Base-by-base conservation (phyloP, 2,888 invertebrate genomes). In the Caenorhabditis zanzibari region DNA sequence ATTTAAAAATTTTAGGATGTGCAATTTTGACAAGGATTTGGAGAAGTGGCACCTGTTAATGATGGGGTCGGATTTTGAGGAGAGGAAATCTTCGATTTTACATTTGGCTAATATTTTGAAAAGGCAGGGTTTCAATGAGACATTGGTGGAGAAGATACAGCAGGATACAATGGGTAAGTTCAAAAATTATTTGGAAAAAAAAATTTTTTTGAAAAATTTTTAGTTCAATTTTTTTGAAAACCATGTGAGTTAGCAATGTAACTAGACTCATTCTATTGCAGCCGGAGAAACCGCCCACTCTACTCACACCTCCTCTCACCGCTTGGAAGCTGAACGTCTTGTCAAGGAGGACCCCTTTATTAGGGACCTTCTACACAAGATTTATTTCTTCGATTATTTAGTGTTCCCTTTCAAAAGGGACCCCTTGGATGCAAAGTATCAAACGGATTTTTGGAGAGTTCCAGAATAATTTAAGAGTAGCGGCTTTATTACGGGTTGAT, bases 311-410 rank as follows among this genome's bases (percentile, higher is more conserved):
- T 77, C 77, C 7, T 28, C 59, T 14, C 26, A 41, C 26, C 69
- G 77, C 1, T 7, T 28, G 12, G 41, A 41, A 19, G 77, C 71
- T 3, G 77, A 77, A 24, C 16, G 58, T 32, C 77, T 71, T 44
- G 41, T 77, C 0, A 32, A 49, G 7, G 61, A 61, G 1, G 77
- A 77, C n/a, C 52, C 54, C 16, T 28, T 71, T 35, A 22, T 77
- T 19, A 24, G 77, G n/a, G 69, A 77, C 14, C 61, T 71, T 26
- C 63, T 77, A 0, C 77, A 77, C 32, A 77, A 77, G 22, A 77
- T 77, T 26, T 76, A 76, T 22, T 68, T 76, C 19, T 76, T 59
- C n/a, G 76, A 76, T 22, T 76, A 76, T 49, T 12, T 77, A 0
- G 52, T 77, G 0, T 77, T 77, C 35, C 77, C 59, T 0, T 77